A percentile compares a stretch with the other conserved stretches of the same genome.
Conservation (phyloP, 2,797 vertebrate species). For the Valencia hispanica region DNA sequence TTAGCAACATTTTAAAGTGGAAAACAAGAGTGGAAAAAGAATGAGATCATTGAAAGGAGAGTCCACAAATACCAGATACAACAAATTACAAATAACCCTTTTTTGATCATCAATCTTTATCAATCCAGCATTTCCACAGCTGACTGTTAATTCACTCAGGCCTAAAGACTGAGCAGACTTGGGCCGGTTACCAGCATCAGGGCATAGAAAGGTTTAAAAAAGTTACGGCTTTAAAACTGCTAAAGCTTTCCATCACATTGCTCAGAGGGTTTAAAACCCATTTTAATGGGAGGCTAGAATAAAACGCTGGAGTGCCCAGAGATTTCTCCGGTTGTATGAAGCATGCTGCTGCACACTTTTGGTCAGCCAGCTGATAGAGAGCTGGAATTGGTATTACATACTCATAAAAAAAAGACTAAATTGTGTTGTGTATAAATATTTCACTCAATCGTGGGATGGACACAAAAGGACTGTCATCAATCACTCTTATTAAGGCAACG, state of each 20-base stretch:
- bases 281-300: not conserved
- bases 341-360: not conserved
- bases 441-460: not conserved
- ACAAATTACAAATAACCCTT: conserved; percentile 26
- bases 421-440: no score
- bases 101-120: conserved; percentile 59
- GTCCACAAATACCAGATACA: not conserved
- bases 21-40: not conserved
- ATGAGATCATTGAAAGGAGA: conserved; percentile 9
- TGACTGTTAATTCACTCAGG: conserved; percentile 8
- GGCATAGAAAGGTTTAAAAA: not conserved
- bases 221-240: not conserved
- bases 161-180: not conserved
- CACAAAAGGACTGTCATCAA: no score
- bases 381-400: not conserved
- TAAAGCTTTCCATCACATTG: not conserved
- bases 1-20: not conserved
- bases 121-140: conserved; percentile 14
- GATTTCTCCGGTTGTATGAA: not conserved
- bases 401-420: not conserved
- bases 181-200: not conserved
- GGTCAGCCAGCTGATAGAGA: not conserved
- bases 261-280: not conserved
- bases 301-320: no score
- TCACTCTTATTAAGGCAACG: no score